Conservation (phyloP, 35 echinoderm and acorn worm species). For the Hemicentrotus pulcherrimus region DNA sequence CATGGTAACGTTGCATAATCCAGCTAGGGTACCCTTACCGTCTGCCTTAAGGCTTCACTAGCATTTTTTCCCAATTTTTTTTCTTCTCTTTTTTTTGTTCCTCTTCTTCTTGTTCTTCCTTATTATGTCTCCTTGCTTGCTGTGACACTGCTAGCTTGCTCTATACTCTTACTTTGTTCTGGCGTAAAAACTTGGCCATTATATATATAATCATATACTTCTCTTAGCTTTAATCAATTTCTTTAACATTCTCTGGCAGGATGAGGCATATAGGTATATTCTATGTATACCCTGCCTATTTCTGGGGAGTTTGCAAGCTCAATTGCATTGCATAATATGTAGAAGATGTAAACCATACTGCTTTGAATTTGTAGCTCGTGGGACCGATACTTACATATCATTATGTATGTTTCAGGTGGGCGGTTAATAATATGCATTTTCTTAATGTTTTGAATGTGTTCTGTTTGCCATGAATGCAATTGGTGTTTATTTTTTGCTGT, state of each 20-base stretch:
- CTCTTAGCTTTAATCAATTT: not conserved
- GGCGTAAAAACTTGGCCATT: not conserved
- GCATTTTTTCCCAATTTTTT: not conserved
- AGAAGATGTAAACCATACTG: not conserved
- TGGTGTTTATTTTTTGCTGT: too few species aligned
- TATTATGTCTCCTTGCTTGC: not conserved
- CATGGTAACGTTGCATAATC: slow-evolving; percentile 55
- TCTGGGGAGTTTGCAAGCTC: not conserved
- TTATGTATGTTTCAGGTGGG: too few species aligned
- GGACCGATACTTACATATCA: too few species aligned
- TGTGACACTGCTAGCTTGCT: not conserved
- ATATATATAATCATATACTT: not conserved
- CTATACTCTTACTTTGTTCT: not conserved
- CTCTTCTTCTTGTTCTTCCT: not conserved
- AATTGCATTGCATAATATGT: not conserved
- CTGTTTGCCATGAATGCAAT: too few species aligned
- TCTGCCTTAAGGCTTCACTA: slow-evolving; percentile 28
- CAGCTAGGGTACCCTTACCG: slow-evolving; percentile 32
- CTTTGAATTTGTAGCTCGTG: not conserved
- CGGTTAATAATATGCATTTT: too few species aligned
- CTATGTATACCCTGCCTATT: not conserved
- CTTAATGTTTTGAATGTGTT: too few species aligned
- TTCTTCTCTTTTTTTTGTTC: not conserved
- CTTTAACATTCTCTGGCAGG: not conserved
- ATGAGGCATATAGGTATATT: not conserved